A percentile compares a stretch with the other conserved stretches of the same genome.
Evolutionary conservation across 2,113 vertebrate species (phyloP).

Genomic region (Caranx melampygus): DNA sequence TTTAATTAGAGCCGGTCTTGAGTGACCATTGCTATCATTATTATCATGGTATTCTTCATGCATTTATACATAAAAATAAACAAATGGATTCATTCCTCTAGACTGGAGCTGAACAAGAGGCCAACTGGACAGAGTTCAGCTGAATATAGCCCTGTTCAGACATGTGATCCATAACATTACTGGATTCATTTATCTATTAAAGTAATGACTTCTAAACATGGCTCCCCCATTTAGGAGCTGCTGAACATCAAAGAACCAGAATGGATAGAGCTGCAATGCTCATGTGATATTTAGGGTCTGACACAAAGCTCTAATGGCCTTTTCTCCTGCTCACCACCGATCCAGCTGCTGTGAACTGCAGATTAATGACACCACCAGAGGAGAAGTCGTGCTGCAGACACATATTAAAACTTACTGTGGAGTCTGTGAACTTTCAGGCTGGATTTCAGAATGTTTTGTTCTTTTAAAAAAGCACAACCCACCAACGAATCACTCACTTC

Average conservation of each 20-base stretch:
- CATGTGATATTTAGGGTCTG: constrained; percentile 40
- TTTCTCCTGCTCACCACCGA: not conserved
- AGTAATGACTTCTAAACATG: constrained; percentile 11
- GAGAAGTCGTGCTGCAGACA: not conserved
- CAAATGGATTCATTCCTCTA: not conserved
- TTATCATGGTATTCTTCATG: no score
- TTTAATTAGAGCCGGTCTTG: no score
- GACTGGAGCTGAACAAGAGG: not conserved
- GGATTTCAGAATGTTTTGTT: no score
- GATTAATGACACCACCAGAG: not conserved
- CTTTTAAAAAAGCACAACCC: no score
- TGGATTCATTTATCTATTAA: not conserved
- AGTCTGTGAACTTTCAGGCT: not conserved
- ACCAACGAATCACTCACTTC: no score
- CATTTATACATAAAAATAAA: not conserved
- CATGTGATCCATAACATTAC: not conserved
- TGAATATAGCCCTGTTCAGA: constrained; percentile 12
- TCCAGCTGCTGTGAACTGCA: not conserved
- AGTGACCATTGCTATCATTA: no score
- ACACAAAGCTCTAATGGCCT: constrained; percentile 21
- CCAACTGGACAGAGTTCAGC: not conserved
- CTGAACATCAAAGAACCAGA: not conserved
- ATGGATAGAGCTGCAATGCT: constrained; percentile 9
- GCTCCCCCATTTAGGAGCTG: constrained; percentile 32
- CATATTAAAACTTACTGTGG: not conserved